Base-by-base conservation (phyloP, 2,113 vertebrate species). In the Scytalopus superciliaris region DNA sequence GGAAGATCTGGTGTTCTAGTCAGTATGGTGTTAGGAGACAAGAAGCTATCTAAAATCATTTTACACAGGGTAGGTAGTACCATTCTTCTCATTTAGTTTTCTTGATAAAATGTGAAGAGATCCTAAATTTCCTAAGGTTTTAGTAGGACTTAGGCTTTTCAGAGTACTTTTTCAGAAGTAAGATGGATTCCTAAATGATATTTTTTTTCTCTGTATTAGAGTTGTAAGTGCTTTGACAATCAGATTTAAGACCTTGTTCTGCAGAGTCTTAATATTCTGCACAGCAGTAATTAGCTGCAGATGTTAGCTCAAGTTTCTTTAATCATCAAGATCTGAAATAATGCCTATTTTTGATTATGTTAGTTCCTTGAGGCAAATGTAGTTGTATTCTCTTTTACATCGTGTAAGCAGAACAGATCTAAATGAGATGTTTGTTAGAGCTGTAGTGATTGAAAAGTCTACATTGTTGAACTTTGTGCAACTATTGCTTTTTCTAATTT, bases 231-330 rank as follows among this genome's bases (percentile, higher is more conserved):
- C 59, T 90, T 73, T 93, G 67, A 39, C 18, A 39, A 31, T 87
- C 35, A 40, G 18, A 62, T 79, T 82, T 80, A 76, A 90, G 81
- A 73, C 57, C 25, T 66, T 80, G 55, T 57, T 93, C 70, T 88
- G 23, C 63, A 62, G 22, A 44, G 8, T 12, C n/a, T 53, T 79
- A 49, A 44, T 88, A 53, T 52, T 72, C 44, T 64, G 25, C 35
- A 17, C 17, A 67, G 28, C 63, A 42, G 24, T 76, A 92, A 91
- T 91, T 85, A 82, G 74, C 73, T 94, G 57, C 49, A 91, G 70
- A 75, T 91, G 83, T 88, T 97, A 94, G 78, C 40, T 52, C 23
- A 52, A 49, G 19, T 92, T 86, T 47, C 53, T 89, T 86, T 90
- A 92, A 80, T 94, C 40, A 62, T 68, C 64, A 86, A 40, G 44